phyloP scores from a whole-genome alignment of 2,888 invertebrate species.

The Agriopis marginaria region DNA sequence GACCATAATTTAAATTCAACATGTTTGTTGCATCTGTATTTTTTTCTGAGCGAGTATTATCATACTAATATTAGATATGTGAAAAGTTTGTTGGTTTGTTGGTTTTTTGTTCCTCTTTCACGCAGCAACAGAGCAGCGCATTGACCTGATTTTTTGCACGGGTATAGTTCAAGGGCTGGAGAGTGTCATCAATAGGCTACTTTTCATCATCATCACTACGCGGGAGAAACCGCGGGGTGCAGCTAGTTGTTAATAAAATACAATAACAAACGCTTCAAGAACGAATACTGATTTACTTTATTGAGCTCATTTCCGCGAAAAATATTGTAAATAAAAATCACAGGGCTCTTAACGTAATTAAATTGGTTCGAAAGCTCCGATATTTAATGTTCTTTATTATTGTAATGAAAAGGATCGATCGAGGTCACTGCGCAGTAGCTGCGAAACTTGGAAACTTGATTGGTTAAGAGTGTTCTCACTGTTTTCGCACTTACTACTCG shows the following conservation, averaged over 20 bases:
- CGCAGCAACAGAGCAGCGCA: too few species aligned
- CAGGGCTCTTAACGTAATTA: slow-evolving; percentile 42
- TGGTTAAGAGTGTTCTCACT: not conserved
- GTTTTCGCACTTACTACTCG: not conserved
- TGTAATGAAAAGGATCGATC: slow-evolving; percentile 41
- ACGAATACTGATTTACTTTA: not conserved
- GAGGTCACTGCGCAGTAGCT: slow-evolving; percentile 41
- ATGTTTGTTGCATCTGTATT: too few species aligned
- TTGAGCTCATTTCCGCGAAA: slow-evolving; percentile 9
- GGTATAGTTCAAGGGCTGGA: too few species aligned
- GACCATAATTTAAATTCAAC: too few species aligned
- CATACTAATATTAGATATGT: too few species aligned
- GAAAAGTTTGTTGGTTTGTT: too few species aligned
- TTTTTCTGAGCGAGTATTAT: too few species aligned
- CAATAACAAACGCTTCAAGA: not conserved
- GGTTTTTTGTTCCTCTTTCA: too few species aligned
- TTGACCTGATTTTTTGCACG: too few species aligned
- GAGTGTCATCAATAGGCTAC: too few species aligned
- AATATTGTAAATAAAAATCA: slow-evolving; percentile 25
- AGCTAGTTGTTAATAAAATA: not conserved
- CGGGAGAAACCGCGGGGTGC: too few species aligned
- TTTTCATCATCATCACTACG: too few species aligned
- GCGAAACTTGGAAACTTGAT: slow-evolving; percentile 43
- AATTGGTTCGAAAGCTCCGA: slow-evolving; percentile 35
- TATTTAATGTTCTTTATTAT: slow-evolving; percentile 42